A percentile compares a stretch with the other conserved stretches of the same genome.
phyloP scores from a whole-genome alignment of 2,113 vertebrate species.

The Oxygymnocypris stewartii region DNA sequence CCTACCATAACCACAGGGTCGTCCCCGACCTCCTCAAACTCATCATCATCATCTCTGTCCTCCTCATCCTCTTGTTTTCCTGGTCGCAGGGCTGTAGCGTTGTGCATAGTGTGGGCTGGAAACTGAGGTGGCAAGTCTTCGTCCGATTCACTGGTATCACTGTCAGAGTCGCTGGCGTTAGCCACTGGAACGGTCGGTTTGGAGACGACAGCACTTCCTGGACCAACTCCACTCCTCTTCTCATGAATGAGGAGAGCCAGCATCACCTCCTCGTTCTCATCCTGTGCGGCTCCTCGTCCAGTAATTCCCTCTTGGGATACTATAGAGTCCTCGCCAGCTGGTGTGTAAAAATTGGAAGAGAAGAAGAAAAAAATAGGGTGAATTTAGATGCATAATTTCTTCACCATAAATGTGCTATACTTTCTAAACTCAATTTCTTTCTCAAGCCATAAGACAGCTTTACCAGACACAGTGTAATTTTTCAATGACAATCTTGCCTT shows the following conservation, averaged over 20 bases:
- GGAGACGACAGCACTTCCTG: slow-evolving; percentile 60
- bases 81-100: slow-evolving; percentile 30
- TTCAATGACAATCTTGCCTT: neutral
- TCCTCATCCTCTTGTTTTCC: slow-evolving; percentile 62
- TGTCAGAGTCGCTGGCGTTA: slow-evolving; percentile 92
- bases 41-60: slow-evolving; percentile 87
- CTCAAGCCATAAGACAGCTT: neutral
- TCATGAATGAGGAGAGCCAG: slow-evolving; percentile 95
- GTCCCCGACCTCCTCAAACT: slow-evolving; percentile 91
- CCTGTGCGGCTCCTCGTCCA: slow-evolving; percentile 71
- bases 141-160: slow-evolving; percentile 96
- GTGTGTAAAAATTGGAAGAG: slow-evolving; percentile 9
- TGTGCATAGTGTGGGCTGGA: slow-evolving; percentile 1
- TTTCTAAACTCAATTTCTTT: neutral
- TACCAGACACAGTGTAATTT: neutral
- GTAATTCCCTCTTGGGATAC: slow-evolving; percentile 70
- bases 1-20: slow-evolving; percentile 88
- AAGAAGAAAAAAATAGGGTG: neutral
- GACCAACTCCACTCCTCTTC: slow-evolving; percentile 78
- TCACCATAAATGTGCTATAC: neutral
- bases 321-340: slow-evolving; percentile 71
- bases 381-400: neutral
- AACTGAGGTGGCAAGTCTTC: slow-evolving; percentile 76
- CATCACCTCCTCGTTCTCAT: slow-evolving; percentile 98
- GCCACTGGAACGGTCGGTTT: slow-evolving; percentile 64